Base-by-base conservation (phyloP, 1,140 invertebrate species). In the Ladona fulva region DNA sequence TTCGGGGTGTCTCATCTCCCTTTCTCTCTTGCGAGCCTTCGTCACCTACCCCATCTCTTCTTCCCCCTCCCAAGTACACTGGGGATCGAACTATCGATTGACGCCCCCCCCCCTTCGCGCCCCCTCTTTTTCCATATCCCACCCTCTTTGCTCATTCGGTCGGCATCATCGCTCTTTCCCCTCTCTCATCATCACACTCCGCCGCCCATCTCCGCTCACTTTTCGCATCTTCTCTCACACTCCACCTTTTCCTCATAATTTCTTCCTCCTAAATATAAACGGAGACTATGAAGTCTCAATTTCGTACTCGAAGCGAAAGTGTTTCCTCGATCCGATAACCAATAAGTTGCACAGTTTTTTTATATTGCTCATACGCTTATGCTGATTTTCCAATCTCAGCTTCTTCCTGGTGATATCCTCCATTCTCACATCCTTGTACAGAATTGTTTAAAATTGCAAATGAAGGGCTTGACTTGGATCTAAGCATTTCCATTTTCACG, bases 181-280 rank as follows among this genome's bases (percentile, higher is more conserved):
- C 52, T 44, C 76, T 77, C 76, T 81, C 81, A 82, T 82, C 83
- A 82, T 80, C 80, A 82, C 81, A 80, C 81, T 81, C 79, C 77
- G 79, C 80, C 83, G 84, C 84, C 84, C 82, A 84, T 85, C 84
- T 83, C 84, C 82, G 81, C 83, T 82, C 83, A 82, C 83, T 82
- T 81, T 80, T 76, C 80, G 81, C 79, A 19, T 22, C 52, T 22
- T 66, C 52, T 22, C 52, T 22, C 52, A 19, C 52, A 16, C 14
- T 66, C 52, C n/a, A 5, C n/a, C 52, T 22, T 22, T 52, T 22
- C 52, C 52, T 12, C 52, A 5, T 22, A 16, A 66, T 66, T 22
- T 66, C 52, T 66, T 22, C 52, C 52, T 66, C 52, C 52, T 22
- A 37, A 37, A 37, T 37, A 37, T 37, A 37, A 37, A 37, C 29